phyloP scores from a whole-genome alignment of 1,140 invertebrate genomes.

The Chironomus striatipennis region DNA sequence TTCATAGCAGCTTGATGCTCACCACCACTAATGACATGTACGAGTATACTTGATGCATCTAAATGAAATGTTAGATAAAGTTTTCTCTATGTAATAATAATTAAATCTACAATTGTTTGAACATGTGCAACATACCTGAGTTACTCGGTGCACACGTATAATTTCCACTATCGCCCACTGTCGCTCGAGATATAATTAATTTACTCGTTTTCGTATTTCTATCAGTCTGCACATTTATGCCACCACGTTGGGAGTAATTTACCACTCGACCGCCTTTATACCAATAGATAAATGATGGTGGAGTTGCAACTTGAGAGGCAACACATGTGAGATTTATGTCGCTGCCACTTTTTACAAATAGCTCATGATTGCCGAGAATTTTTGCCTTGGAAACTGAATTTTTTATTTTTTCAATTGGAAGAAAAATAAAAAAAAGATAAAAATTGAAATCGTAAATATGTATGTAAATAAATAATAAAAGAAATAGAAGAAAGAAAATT shows the following conservation, averaged over 20 bases:
- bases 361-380: conserved; percentile 73
- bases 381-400: conserved; percentile 76
- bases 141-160: conserved; percentile 64
- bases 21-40: conserved; percentile 35
- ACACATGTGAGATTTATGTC: conserved; percentile 64
- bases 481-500: no score
- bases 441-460: background rate
- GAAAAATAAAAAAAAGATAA: background rate
- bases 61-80: background rate
- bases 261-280: conserved; percentile 70
- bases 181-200: conserved; percentile 62
- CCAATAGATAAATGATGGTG: conserved; percentile 65
- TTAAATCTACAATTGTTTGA: background rate
- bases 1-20: conserved; percentile 69
- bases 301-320: background rate
- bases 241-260: conserved; percentile 69
- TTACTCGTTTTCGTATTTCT: conserved; percentile 66
- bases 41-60: conserved; percentile 17
- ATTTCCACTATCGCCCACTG: conserved; percentile 65
- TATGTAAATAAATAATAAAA: no score
- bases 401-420: no score
- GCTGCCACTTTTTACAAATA: conserved; percentile 78
- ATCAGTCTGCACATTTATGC: conserved; percentile 72
- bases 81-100: no score
- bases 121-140: conserved; percentile 35